Evolutionary conservation across 1,140 invertebrate species (phyloP), one percentile per base, ranked within the genome.

Genomic region (Cephus cinctus): DNA sequence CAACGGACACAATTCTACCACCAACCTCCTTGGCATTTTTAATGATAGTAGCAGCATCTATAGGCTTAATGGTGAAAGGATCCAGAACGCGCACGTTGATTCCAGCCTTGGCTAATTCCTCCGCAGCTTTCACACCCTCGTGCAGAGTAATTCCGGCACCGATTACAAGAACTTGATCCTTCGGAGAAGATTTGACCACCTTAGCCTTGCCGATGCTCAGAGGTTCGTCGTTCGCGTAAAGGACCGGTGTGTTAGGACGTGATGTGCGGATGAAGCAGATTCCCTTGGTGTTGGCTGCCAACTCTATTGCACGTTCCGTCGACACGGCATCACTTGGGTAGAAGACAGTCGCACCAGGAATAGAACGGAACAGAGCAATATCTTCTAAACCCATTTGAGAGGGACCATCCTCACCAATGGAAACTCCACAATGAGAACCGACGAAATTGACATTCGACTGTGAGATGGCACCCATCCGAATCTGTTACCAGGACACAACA

Each of bases 351-450:
- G 88, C 85, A 32, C 88, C 88, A 25, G 96, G 95, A 55, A 99
- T 86, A 8, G 88, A 72, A 41, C 97, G 83, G 83, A 99, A 99
- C 83, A 99, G 85, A 1, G 94, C 92, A 27, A 99, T 75, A 76
- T 99, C 98, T 79, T 99, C 98, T 0, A 99, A 78, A 32, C 92
- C 98, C 98, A 99, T 99, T 79, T 99, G 97, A 39, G 92, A 96
- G n/a, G 97, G 96, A 4, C 97, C 97, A 80, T 98, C 96, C 75
- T 98, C 95, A 39, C 94, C 94, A 67, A 92, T 92, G 57, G 93
- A 96, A 19, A 98, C 86, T 44, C 97, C 97, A 73, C 90, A 94
- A 77, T 99, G 97, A 5, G 96, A 98, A 11, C 88, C 89, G 39
- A 85, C 91, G 71, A 98, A 95, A 73, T 99, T 99, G 1, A 96